Evolutionary conservation across 2,113 vertebrate species (phyloP).

Genomic region (rat (Rattus norvegicus)): GRCr8 NC_086028.1:5007501-5008000

Average conservation of each 20-base stretch:
- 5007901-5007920: conserved; percentile 99
- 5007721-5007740: not conserved
- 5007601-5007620: not conserved
- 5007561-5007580: not conserved
- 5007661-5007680: not conserved
- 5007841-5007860: conserved; percentile 96
- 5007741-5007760: not conserved
- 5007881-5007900: conserved; percentile 99
- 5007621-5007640: not conserved
- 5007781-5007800: not conserved
- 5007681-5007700: not conserved
- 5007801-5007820: not conserved
- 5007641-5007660: not conserved
- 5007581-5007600: not conserved
- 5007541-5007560: not conserved
- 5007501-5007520: not conserved
- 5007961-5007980: conserved; percentile 90
- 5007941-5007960: conserved; percentile 96
- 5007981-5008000: conserved; percentile 92
- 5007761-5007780: not conserved
- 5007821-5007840: not conserved
- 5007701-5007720: not conserved
- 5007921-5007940: conserved; percentile 95
- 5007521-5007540: not conserved
- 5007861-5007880: conserved; percentile 95